Evolutionary conservation across 2,113 vertebrate genomes (phyloP), one percentile per base, ranked within the genome.

Genomic region (Clupea harengus): DNA sequence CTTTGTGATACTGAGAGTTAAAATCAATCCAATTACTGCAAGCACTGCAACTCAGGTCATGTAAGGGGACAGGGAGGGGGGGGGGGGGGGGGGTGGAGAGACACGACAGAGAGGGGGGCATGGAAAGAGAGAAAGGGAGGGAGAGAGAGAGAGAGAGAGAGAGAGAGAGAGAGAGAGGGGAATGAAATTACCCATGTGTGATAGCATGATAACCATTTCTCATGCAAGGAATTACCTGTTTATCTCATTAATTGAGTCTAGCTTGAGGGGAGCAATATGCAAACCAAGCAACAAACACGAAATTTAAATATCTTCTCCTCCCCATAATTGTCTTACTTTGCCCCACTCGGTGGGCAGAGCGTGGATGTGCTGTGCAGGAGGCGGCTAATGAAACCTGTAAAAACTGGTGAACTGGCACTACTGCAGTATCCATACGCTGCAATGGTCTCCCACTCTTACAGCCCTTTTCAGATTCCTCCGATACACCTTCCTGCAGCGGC

Each of bases 241-340:
- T 91, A 92, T 91, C 92, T 94, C 93, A 94, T 94, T 95, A 93
- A 91, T 91, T 90, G 82, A 86, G 90, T 91, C 87, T 85, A 88
- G 92, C 93, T 89, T 7, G 86, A 90, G 91, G 93, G 90, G 87
- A 90, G 89, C 86, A 89, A 94, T 92, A 93, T 95, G 93, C 91
- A 94, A 94, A 95, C 86, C 60, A 88, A 91, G 90, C 89, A 91
- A 87, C 84, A 88, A 92, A 93, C 92, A 92, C 87, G 85, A 85
- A 89, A 92, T 92, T 93, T 80, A 91, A 93, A 92, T 88, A 88
- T 83, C 82, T 82, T 82, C 88, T 89, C 83, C 81, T 17, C 81
- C 81, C 52, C 82, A 81, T 82, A 90, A 83, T 86, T 50, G 82
- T 90, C 92, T 89, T 75, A 1, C 64, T 78, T 32, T 39, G 72